Evolutionary conservation across 1,140 invertebrate species (phyloP), one percentile per base, ranked within the genome.

Genomic region (Pseudobourletiella spinata): DNA sequence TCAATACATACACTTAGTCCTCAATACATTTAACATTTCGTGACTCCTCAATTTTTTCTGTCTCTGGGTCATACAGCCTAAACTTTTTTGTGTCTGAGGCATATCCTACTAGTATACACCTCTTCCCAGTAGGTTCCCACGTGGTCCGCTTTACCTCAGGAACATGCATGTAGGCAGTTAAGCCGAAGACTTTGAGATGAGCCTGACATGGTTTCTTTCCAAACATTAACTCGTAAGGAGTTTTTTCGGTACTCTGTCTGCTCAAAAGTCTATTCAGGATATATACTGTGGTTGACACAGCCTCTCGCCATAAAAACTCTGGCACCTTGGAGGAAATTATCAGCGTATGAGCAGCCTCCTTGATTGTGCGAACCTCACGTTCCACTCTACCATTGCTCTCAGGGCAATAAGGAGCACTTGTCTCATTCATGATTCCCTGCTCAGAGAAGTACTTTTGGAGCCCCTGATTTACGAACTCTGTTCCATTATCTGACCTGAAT

Each of bases 371-470:
- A 56, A 78, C 78, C 24, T 68, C 66, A 50, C 74, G 59, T 68
- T 79, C 77, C 4, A 72, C 70, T 28, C 70, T 66, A 16, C 76
- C 76, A 70, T 80, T 79, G 59, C 74, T 72, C 29, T 77, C 73
- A 2, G 18, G 6, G 35, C 1, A 44, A n/a, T 58, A 28, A 2
- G 42, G 11, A 11, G 39, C 18, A 3, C n/a, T 43, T 16, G n/a
- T 22, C 29, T 30, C 35, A 26, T 26, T 39, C 2, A 26, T 18
- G 2, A 58, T 44, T 44, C 56, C 56, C 18, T n/a, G 15, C 15
- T 22, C 56, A 26, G 24, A 18, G 18, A 58, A 58, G n/a, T 30
- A 46, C 1, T 1, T 42, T 11, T n/a, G 15, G 1, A 58, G 8
- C 3, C 29, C 75, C 26, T 32, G n/a, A 28, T 51, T 46, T 6